Base-by-base conservation (phyloP, 2,888 invertebrate genomes). In the Pristionchus mayeri region DNA sequence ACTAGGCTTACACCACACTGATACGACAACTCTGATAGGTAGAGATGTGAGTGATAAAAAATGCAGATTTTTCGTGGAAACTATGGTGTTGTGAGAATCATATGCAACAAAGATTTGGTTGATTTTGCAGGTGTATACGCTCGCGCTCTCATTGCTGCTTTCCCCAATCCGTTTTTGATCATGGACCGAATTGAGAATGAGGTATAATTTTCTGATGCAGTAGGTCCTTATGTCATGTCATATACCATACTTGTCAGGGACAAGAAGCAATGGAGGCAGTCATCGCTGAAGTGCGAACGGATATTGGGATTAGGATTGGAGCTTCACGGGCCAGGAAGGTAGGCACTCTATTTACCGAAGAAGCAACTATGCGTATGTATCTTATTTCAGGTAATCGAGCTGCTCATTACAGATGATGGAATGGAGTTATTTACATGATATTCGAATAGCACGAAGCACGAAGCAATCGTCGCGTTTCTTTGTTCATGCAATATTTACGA, bases 121-220 rank as follows among this genome's bases (percentile, higher is more conserved):
- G n/a, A n/a, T n/a, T 16, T 75, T 48, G 0, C 76, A 27, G 50
- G 37, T 3, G 50, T 48, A 4, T 27, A 37, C 50, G 76, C 79
- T 0, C 54, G 79, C 2, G 54, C 48, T 3, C 34, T 79, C 13
- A 48, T 37, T 24, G 40, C 52, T 3, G 40, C 52, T n/a, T 57
- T 54, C n/a, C 79, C 79, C 34, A 79, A 79, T 79, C 79, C 79
- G 21, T 3, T 79, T 21, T n/a, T 9, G 48, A 18, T 79, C 37
- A 37, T 79, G 54, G 37, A 34, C 1, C 37, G 79, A 0, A 79
- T 79, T 18, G 57, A 57, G n/a, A 34, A 18, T 9, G 79, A 79
- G 79, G 79, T 79, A 79, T 30, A 21, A 50, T 76, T n/a, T 30
- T 37, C 3, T 71, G n/a, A n/a, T n/a, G n/a, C 54, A 54, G 16